A percentile compares a stretch with the other conserved stretches of the same genome.
phyloP scores from a whole-genome alignment of 2,113 vertebrate genomes.

The Chloroceryle aenea region DNA sequence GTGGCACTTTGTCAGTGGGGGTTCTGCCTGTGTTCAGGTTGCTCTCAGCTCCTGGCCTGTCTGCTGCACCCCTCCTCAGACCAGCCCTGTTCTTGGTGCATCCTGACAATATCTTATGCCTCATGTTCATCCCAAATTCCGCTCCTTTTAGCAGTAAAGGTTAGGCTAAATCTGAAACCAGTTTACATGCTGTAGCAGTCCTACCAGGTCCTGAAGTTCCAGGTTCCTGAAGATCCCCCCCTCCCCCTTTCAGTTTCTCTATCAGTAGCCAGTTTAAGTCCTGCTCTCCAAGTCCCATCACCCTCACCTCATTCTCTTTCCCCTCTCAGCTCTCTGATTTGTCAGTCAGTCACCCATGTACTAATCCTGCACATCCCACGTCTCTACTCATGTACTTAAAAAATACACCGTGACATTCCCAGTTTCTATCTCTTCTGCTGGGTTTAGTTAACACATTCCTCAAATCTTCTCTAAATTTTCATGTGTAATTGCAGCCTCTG shows the following conservation, averaged over 20 bases:
- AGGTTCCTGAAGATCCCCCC: too few relatives aligned
- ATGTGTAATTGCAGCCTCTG: fast-evolving
- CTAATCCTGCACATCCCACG: neutral
- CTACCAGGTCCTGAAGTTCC: neutral
- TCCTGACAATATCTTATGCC: neutral
- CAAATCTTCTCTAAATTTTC: neutral
- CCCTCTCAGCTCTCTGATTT: neutral
- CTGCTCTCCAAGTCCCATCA: neutral
- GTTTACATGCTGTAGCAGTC: neutral
- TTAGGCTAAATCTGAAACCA: neutral
- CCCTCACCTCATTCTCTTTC: neutral
- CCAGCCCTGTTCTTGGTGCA: neutral
- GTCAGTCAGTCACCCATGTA: fast-evolving
- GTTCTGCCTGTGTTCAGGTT: neutral
- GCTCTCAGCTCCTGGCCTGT: neutral
- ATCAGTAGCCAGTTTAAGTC: neutral
- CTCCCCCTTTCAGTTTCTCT: neutral
- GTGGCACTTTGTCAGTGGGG: fast-evolving
- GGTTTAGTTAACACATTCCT: neutral
- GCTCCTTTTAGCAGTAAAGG: neutral
- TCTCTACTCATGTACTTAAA: neutral
- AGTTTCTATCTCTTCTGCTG: neutral
- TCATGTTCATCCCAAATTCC: neutral
- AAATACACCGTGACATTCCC: fast-evolving
- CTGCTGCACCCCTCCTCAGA: fast-evolving